These are phyloP conservation scores for Grapholita molesta DNA, from an alignment of 1,140 invertebrate genomes.

Conservation along the genomic window DNA sequence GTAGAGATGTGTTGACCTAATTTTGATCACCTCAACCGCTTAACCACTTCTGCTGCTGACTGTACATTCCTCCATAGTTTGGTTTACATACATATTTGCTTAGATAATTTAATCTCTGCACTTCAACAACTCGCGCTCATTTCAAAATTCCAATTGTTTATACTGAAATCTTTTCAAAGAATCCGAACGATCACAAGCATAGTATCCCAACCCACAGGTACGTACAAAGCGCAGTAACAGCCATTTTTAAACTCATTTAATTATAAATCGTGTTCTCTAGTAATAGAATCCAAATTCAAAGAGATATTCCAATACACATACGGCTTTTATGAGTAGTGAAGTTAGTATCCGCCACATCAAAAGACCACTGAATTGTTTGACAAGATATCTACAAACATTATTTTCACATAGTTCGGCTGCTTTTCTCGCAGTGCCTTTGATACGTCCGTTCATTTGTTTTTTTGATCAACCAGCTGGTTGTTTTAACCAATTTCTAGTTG, in stretches of 20 bases:
- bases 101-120: background rate
- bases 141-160: conserved; percentile 6
- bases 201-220: too few species aligned
- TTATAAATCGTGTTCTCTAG: too few species aligned
- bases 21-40: too few species aligned
- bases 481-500: background rate
- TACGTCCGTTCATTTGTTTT: conserved; percentile 8
- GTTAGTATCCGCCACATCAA: conserved; percentile 1
- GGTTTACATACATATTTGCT: background rate
- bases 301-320: too few species aligned
- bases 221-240: too few species aligned
- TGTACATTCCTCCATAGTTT: too few species aligned
- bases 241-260: too few species aligned
- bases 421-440: background rate
- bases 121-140: background rate
- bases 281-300: too few species aligned
- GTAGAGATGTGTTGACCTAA: too few species aligned
- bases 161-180: background rate
- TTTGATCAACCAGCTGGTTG: background rate
- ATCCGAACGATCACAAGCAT: background rate
- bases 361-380: conserved; percentile 6
- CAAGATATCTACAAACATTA: conserved; percentile 7
- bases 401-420: conserved; percentile 3
- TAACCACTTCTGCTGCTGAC: too few species aligned
- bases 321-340: too few species aligned